Conservation (phyloP, 2,113 vertebrate species). For the Pomatostomus ruficeps region DNA sequence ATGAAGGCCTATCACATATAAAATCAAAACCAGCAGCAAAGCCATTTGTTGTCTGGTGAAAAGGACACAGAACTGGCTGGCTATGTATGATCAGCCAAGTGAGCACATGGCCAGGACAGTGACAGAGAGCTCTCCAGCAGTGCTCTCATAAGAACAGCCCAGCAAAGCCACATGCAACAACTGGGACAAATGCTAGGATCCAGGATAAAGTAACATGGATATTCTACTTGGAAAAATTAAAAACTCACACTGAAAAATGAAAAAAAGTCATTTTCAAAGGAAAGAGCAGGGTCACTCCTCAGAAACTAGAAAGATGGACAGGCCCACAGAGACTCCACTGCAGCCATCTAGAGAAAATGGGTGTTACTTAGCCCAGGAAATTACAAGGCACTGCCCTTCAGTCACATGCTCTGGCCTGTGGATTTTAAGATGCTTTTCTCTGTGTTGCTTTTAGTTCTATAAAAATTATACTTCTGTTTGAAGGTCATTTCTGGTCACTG, state of each 20-base stretch:
- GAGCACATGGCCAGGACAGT: background rate
- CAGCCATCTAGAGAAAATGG: background rate
- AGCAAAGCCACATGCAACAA: background rate
- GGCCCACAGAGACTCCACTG: background rate
- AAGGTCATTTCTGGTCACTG: background rate
- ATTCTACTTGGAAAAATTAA: background rate
- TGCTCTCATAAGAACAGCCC: rapidly evolving
- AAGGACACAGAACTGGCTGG: background rate
- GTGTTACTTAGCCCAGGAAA: background rate
- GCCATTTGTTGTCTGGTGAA: background rate
- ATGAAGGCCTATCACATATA: background rate
- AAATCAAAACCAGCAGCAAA: background rate
- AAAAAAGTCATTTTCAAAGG: background rate
- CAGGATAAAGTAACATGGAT: background rate
- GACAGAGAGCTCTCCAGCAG: background rate
- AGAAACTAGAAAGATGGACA: background rate
- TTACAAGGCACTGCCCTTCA: background rate
- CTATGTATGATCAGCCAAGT: rapidly evolving
- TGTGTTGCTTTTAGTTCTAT: background rate
- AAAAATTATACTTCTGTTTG: background rate
- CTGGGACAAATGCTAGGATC: background rate
- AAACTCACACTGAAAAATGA: background rate
- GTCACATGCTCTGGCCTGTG: background rate
- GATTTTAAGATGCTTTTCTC: background rate
- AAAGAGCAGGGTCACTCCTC: background rate